These are phyloP conservation scores for Perccottus glenii DNA, from an alignment of 2,113 vertebrate genomes.

Conservation along the genomic window DNA sequence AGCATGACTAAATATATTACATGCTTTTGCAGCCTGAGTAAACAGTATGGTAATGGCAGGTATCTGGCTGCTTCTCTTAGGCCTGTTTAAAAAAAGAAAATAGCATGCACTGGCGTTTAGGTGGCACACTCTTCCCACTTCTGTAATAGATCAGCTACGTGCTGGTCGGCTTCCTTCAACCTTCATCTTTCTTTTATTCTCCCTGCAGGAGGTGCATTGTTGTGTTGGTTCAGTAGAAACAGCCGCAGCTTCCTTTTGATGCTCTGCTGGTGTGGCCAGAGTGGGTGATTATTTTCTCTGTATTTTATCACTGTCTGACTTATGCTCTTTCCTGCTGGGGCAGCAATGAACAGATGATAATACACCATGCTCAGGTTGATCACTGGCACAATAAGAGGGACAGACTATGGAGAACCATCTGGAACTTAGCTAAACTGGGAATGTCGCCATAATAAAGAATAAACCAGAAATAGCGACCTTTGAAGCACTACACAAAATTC, in stretches of 20 bases:
- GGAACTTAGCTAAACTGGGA: too few relatives aligned
- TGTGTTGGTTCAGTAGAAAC: constrained; percentile 11
- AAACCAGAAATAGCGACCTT: too few relatives aligned
- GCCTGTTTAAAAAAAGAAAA: background rate
- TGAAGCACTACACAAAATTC: too few relatives aligned
- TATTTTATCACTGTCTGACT: constrained; percentile 27
- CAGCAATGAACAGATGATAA: constrained; percentile 21
- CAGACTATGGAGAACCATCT: background rate
- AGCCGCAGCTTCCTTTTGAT: constrained; percentile 38
- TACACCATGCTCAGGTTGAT: constrained; percentile 17
- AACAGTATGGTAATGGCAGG: background rate
- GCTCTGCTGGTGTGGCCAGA: constrained; percentile 6
- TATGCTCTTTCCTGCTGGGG: constrained; percentile 20
- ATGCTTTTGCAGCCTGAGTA: background rate
- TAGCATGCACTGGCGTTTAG: constrained; percentile 2
- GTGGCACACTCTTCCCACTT: background rate
- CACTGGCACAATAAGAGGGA: background rate
- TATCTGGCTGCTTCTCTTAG: background rate
- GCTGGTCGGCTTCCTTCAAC: constrained; percentile 38
- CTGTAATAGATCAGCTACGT: constrained; percentile 21
- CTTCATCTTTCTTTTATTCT: constrained; percentile 29
- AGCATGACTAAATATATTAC: background rate
- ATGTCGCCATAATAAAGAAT: too few relatives aligned
- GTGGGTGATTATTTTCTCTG: constrained; percentile 15
- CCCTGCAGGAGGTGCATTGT: constrained; percentile 39